Base-by-base conservation (phyloP, 2,888 invertebrate species). In the Papilio gigon region DNA sequence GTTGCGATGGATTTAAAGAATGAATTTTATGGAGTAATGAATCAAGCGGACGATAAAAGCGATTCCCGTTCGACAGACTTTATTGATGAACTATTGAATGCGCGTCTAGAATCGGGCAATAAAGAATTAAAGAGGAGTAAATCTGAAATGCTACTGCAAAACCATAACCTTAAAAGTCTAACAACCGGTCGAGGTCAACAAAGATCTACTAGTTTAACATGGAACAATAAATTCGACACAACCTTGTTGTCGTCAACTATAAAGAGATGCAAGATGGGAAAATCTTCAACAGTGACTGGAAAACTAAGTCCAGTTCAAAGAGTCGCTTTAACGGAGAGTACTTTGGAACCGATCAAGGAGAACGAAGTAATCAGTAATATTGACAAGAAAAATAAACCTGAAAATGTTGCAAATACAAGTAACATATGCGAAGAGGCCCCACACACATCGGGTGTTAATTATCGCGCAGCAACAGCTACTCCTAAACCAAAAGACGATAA, bases 181-280 rank as follows among this genome's bases (percentile, higher is more conserved):
- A 92, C 87, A 67, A 92, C 87, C 58, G 93, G 88, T n/a, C 84
- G 93, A 66, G 93, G 92, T 50, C 94, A 94, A 76, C 95, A 95
- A 78, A 89, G 94, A 74, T 94, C 95, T 0, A 95, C 95, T 74
- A 95, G 95, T 80, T 83, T 95, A 50, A 94, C 94, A 0, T 94
- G 95, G 93, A 95, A 94, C 77, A 95, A 94, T 77, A 95, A 95
- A 86, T 88, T 95, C 66, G 95, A 95, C 75, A 93, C 93, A 37
- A 93, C 92, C 67, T 89, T 92, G 65, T 87, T 84, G 14, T 93
- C 94, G 3, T 93, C 94, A 6, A 93, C 93, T 6, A 93, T 95
- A 67, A 96, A 96, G 75, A 93, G 95, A 72, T 93, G 96, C 64
- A 96, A 96, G 87, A 90, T 95, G 75, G 87, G 88, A 14, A 89